These are phyloP conservation scores for Dysmachus trigonus DNA, from an alignment of 2,888 invertebrate genomes.

Conservation along the genomic window DNA sequence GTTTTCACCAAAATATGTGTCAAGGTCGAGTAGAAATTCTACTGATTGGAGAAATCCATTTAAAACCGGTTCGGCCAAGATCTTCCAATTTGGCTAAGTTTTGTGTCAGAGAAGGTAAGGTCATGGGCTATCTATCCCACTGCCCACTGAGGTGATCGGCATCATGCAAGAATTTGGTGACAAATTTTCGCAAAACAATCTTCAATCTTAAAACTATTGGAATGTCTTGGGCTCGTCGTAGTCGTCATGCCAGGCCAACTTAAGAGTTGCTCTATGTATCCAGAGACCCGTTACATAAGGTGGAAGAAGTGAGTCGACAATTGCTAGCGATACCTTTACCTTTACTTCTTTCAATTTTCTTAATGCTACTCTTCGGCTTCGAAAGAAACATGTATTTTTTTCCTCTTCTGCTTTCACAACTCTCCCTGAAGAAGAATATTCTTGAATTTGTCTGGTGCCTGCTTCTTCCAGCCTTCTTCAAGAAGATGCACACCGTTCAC, in stretches of 20 bases:
- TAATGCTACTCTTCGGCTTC: neutral
- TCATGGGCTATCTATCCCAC: neutral
- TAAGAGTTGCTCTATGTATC: neutral
- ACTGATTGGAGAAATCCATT: neutral
- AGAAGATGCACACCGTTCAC: constrained; percentile 6
- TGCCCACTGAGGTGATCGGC: neutral
- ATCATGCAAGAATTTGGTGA: neutral
- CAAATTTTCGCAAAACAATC: neutral
- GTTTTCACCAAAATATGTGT: neutral
- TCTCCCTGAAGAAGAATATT: constrained; percentile 37
- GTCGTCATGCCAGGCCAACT: neutral
- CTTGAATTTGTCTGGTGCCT: neutral
- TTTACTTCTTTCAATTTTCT: neutral
- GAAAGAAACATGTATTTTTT: neutral
- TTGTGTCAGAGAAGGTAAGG: neutral
- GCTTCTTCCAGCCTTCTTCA: neutral
- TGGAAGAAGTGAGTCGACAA: neutral
- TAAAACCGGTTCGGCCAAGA: neutral
- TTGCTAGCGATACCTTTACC: neutral
- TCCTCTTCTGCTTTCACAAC: constrained; percentile 28
- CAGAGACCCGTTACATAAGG: constrained; percentile 35
- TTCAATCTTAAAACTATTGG: neutral
- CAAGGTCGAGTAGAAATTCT: neutral
- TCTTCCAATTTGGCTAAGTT: neutral
- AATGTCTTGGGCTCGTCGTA: neutral